phyloP scores from a whole-genome alignment of 2,888 invertebrate species.

The Leptopilina drosophilae region DNA sequence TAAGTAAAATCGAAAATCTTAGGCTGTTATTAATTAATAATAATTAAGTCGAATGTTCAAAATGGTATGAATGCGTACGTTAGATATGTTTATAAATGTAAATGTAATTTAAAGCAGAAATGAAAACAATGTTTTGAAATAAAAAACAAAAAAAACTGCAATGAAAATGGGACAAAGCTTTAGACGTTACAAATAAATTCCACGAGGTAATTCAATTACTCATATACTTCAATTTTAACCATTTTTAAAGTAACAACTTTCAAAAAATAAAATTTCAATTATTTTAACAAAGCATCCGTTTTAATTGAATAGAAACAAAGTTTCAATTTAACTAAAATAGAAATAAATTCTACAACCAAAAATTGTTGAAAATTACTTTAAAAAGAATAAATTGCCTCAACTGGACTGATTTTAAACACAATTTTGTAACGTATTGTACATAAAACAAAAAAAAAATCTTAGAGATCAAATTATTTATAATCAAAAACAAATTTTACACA shows the following conservation, averaged over 20 bases:
- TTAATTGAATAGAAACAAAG: too few species aligned
- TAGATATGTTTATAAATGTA: conserved; percentile 34
- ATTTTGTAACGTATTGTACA: background rate
- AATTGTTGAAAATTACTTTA: background rate
- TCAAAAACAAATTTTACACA: background rate
- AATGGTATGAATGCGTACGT: background rate
- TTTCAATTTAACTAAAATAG: too few species aligned
- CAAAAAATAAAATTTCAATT: too few species aligned
- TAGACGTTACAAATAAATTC: conserved; percentile 19
- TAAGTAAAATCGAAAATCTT: conserved; percentile 21
- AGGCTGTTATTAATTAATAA: conserved; percentile 3
- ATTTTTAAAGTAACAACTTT: background rate
- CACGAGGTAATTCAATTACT: background rate
- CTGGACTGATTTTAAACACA: background rate
- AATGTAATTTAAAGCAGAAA: background rate
- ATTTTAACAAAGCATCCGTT: too few species aligned
- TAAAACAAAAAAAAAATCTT: background rate
- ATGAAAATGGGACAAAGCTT: conserved; percentile 33
- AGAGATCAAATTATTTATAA: conserved; percentile 6
- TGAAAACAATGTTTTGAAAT: background rate
- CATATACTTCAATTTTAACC: background rate
- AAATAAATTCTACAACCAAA: background rate
- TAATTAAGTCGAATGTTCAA: conserved; percentile 18
- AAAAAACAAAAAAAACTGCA: background rate
- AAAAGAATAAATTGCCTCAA: background rate